phyloP scores from a whole-genome alignment of 2,797 vertebrate species.

The Clarias fuscus region DNA sequence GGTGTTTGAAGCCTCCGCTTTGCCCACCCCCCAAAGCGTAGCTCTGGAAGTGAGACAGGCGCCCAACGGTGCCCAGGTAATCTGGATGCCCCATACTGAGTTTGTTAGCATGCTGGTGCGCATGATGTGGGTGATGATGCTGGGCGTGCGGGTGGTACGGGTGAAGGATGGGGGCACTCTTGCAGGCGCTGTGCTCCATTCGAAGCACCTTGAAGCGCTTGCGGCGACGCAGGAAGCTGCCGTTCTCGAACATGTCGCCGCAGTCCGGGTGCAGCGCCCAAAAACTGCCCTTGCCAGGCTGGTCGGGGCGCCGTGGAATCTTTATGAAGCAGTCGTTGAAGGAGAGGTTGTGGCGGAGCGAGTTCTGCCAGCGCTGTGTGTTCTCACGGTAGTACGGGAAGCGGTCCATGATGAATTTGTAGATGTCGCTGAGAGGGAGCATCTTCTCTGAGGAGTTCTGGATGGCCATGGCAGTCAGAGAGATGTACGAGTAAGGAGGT shows the following conservation, averaged over 20 bases:
- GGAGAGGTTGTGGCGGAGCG: slow-evolving; percentile 90
- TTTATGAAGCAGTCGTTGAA: slow-evolving; percentile 97
- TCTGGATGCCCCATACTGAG: slow-evolving; percentile 74
- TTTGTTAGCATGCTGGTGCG: slow-evolving; percentile 71
- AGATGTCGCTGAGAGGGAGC: slow-evolving; percentile 93
- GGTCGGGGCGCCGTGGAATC: slow-evolving; percentile 89
- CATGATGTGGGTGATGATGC: slow-evolving; percentile 76
- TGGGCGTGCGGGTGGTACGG: slow-evolving; percentile 86
- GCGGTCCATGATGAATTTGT: slow-evolving; percentile 95
- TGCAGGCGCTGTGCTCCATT: slow-evolving; percentile 77
- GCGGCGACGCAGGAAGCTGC: slow-evolving; percentile 88
- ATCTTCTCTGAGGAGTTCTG: slow-evolving; percentile 92
- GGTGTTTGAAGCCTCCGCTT: slow-evolving; percentile 90
- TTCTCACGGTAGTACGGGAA: slow-evolving; percentile 95
- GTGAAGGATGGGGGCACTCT: slow-evolving; percentile 85
- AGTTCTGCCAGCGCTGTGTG: slow-evolving; percentile 93
- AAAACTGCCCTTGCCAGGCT: slow-evolving; percentile 92
- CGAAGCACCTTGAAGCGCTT: slow-evolving; percentile 91
- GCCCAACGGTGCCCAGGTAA: slow-evolving; percentile 74
- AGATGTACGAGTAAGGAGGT: slow-evolving; percentile 93
- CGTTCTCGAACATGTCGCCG: slow-evolving; percentile 96
- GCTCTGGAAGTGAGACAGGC: slow-evolving; percentile 86
- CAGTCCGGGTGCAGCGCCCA: slow-evolving; percentile 94
- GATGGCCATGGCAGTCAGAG: slow-evolving; percentile 93
- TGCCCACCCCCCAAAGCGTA: slow-evolving; percentile 79